phyloP scores from a whole-genome alignment of 1,140 invertebrate genomes.

The Archivesica marissinica region DNA sequence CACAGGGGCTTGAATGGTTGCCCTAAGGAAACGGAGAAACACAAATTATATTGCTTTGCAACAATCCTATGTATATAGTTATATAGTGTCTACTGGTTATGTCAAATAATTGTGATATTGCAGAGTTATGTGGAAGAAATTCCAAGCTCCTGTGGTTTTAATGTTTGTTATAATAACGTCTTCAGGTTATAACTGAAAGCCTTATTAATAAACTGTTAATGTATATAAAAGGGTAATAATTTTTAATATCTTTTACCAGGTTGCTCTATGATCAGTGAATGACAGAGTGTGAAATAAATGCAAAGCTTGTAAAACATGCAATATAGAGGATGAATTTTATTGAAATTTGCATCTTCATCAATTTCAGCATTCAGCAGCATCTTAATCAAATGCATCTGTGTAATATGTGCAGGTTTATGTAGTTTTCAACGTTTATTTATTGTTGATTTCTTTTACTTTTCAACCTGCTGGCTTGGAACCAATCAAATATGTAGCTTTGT shows the following conservation, averaged over 20 bases:
- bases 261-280: not conserved
- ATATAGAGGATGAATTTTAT: constrained; percentile 1
- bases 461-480: constrained; percentile 14
- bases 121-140: too few species aligned
- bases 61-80: too few species aligned
- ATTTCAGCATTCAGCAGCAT: constrained; percentile 16
- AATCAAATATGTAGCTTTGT: constrained; percentile 12
- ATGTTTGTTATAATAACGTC: not conserved
- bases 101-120: too few species aligned
- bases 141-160: too few species aligned
- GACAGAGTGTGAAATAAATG: constrained; percentile 25
- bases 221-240: not conserved
- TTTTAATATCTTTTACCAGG: not conserved
- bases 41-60: too few species aligned
- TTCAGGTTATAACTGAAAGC: not conserved
- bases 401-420: not conserved
- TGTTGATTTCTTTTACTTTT: not conserved
- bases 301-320: not conserved
- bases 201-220: not conserved
- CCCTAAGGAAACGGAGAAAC: too few species aligned
- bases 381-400: not conserved
- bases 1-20: too few species aligned
- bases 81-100: too few species aligned
- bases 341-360: constrained; percentile 1
- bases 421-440: constrained; percentile 33